Base-by-base conservation (phyloP, 2,113 vertebrate genomes). In the Fregetta grallaria region DNA sequence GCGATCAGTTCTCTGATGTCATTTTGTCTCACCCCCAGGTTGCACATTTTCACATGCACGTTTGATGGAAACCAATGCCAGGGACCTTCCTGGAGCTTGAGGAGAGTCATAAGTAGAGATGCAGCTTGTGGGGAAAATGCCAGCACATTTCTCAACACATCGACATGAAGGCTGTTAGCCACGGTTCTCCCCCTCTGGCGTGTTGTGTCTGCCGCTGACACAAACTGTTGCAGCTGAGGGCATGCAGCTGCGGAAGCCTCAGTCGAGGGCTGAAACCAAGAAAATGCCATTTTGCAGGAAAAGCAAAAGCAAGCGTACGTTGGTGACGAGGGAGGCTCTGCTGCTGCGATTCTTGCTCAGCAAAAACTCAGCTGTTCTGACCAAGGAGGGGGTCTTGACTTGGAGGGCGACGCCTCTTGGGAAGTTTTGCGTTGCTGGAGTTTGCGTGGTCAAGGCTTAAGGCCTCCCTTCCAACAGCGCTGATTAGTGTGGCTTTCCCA, bases 261-360 rank as follows among this genome's bases (percentile, higher is more conserved):
- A 38, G n/a, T 44, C 56, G 29, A 56, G 70, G 62, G 36, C 55
- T 92, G 47, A 75, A 92, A 75, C 30, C n/a, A 68, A 55, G 62
- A 75, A 86, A 75, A 49, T 34, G n/a, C 18, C 27, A 8, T 67
- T 74, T 55, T 75, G 62, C 75, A 62, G 30, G 47, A 92, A 75
- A 75, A 72, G 18, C 78, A 58, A 62, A 38, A 38, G 23, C 20
- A 22, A 63, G 19, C 1, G 0, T 17, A 15, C 1, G 0, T 2
- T 42, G 34, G 30, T 34, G 34, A 30, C 0, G 1, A 59, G 76
- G 56, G 63, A 76, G 30, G 52, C 15, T 47, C 50, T 76, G 38
- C n/a, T 34, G 30, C 65, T 42, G 44, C 42, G 50, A 45, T 45
- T 73, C 61, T 36, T 63, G n/a, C 49, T 78, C 23, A 15, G 36